phyloP scores from a whole-genome alignment of 1,140 invertebrate genomes.

The Drosophila nannoptera region DNA sequence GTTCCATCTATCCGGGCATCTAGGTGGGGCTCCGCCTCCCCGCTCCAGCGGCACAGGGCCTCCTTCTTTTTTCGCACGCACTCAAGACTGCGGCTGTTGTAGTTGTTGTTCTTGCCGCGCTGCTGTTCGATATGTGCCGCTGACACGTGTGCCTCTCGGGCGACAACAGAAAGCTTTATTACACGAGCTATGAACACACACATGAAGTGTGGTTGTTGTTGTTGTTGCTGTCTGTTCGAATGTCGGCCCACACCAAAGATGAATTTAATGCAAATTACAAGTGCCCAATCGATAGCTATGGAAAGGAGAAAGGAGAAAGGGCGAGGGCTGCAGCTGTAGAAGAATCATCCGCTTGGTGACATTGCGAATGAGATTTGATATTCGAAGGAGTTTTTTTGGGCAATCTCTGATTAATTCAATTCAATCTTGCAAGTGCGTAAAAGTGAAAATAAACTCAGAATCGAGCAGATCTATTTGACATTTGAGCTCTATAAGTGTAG shows the following conservation, averaged over 20 bases:
- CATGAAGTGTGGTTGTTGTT: constrained; percentile 4
- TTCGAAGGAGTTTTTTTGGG: background rate
- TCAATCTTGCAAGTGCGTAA: no score
- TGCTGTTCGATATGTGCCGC: constrained; percentile 50
- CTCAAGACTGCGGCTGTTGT: constrained; percentile 16
- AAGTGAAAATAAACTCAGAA: no score
- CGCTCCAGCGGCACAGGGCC: background rate
- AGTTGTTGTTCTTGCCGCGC: constrained; percentile 32
- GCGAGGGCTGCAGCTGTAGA: no score
- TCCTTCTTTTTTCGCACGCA: constrained; percentile 39
- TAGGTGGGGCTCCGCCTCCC: constrained; percentile 25
- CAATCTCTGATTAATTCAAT: no score
- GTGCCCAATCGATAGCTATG: constrained; percentile 30
- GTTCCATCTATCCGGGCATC: constrained; percentile 48
- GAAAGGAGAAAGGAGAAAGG: background rate
- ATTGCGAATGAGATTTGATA: background rate
- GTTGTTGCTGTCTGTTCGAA: constrained; percentile 18
- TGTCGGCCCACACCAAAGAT: constrained; percentile 30
- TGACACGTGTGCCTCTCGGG: constrained; percentile 70
- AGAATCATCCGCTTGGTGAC: background rate
- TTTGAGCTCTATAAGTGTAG: no score
- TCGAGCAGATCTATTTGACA: no score
- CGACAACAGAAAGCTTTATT: constrained; percentile 62
- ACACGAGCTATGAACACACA: constrained; percentile 51
- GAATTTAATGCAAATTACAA: constrained; percentile 52